Conservation (phyloP, 2,113 vertebrate species). For the Perca flavescens region DNA sequence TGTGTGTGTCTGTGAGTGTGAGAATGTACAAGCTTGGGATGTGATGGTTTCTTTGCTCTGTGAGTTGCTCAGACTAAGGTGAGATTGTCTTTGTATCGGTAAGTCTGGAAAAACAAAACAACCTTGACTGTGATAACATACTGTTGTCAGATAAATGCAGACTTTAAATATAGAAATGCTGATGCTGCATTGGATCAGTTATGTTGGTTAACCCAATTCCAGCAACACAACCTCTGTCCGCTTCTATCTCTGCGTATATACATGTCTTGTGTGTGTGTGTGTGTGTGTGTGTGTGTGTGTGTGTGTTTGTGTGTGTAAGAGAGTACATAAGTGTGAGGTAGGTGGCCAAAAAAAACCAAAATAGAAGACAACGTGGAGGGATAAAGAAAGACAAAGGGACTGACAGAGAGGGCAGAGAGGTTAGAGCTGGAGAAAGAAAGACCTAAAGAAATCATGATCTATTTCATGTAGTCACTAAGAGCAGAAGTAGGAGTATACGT, state of each 20-base stretch:
- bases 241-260: slow-evolving; percentile 10
- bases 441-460: neutral
- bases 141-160: slow-evolving; percentile 45
- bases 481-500: neutral
- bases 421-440: slow-evolving; percentile 22
- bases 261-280: neutral
- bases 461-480: neutral
- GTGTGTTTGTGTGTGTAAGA: slow-evolving; percentile 10
- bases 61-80: neutral
- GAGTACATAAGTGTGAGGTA: slow-evolving; percentile 67
- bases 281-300: neutral
- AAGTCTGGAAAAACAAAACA: slow-evolving; percentile 29
- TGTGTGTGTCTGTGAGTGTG: neutral
- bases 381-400: slow-evolving; percentile 38
- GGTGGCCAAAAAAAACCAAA: slow-evolving; percentile 72
- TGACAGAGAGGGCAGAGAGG: neutral
- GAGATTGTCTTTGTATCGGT: neutral
- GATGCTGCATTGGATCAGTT: slow-evolving; percentile 48
- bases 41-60: neutral
- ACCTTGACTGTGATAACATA: neutral
- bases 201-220: slow-evolving; percentile 37
- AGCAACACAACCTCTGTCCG: slow-evolving; percentile 1
- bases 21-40: neutral
- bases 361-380: slow-evolving; percentile 62
- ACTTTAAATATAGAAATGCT: slow-evolving; percentile 51